Percentiles rank a stretch among this genome's conserved stretches.
phyloP scores from a whole-genome alignment of 2,113 vertebrate genomes.

The Grus americana region DNA sequence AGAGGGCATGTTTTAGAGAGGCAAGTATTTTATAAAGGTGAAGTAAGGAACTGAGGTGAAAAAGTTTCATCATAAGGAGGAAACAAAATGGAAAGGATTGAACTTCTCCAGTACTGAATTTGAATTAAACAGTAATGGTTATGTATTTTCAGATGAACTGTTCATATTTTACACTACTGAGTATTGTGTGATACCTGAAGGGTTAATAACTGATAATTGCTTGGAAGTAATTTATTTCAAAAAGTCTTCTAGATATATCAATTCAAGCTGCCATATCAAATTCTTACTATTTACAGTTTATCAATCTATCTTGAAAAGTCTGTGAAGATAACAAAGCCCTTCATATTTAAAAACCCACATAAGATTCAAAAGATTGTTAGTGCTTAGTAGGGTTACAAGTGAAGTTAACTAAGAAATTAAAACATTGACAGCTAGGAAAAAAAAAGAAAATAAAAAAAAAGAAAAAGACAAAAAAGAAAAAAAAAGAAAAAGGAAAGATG shows the following conservation, averaged over 20 bases:
- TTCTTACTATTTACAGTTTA: slow-evolving; percentile 32
- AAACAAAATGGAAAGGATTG: background rate
- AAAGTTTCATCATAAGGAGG: background rate
- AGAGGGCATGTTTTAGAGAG: background rate
- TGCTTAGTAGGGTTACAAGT: background rate
- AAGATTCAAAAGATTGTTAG: slow-evolving; percentile 32
- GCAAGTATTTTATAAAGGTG: background rate
- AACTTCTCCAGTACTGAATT: background rate
- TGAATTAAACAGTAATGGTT: background rate
- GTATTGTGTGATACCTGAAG: background rate
- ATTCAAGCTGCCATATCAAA: slow-evolving; percentile 23
- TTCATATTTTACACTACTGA: background rate
- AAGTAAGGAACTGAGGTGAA: background rate
- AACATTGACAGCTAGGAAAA: background rate
- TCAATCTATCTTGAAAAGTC: slow-evolving; percentile 43
- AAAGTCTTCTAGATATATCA: slow-evolving; percentile 14
- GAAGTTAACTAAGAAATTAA: slow-evolving; percentile 30
- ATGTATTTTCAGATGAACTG: background rate
- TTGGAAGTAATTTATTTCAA: slow-evolving; percentile 30
- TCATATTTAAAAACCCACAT: slow-evolving; percentile 4
- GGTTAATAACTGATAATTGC: slow-evolving; percentile 17
- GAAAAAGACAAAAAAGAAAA: no score
- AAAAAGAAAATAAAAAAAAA: no score
- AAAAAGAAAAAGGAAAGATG: background rate
- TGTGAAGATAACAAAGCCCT: slow-evolving; percentile 45